These are phyloP conservation scores for Andrena fulva DNA, from an alignment of 2,888 invertebrate genomes.

Conservation along the genomic window DNA sequence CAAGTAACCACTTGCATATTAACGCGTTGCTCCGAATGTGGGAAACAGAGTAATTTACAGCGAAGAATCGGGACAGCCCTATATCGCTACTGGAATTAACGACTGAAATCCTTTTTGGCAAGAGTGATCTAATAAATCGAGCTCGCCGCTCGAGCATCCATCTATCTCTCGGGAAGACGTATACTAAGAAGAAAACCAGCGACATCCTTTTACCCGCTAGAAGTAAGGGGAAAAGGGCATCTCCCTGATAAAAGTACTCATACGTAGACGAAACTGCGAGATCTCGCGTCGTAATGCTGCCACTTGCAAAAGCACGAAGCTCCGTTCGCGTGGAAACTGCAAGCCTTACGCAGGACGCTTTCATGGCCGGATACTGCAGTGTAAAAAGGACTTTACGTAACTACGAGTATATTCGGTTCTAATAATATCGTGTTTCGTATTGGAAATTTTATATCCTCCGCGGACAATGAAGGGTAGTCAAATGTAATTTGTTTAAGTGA, in stretches of 20 bases:
- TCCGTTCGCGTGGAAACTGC: neutral
- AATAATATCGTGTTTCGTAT: neutral
- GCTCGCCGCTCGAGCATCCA: constrained; percentile 2
- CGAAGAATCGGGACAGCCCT: constrained; percentile 28
- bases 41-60: constrained; percentile 2
- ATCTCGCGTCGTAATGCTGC: constrained; percentile 1
- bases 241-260: constrained; percentile 1
- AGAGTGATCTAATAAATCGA: constrained; percentile 17
- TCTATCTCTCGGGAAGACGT: constrained; percentile 7
- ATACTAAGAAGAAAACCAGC: neutral
- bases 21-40: neutral
- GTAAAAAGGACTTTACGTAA: neutral
- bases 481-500: neutral
- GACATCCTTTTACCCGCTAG: neutral
- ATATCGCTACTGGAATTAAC: neutral
- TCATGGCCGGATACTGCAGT: neutral
- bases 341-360: neutral
- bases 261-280: constrained; percentile 1
- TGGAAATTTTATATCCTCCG: neutral
- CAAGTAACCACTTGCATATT: neutral
- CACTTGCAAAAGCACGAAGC: neutral
- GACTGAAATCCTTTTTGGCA: neutral
- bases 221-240: neutral
- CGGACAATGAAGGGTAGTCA: neutral
- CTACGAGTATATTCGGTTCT: neutral